phyloP scores from a whole-genome alignment of 2,888 invertebrate genomes.

The Drosophila kuntzei region DNA sequence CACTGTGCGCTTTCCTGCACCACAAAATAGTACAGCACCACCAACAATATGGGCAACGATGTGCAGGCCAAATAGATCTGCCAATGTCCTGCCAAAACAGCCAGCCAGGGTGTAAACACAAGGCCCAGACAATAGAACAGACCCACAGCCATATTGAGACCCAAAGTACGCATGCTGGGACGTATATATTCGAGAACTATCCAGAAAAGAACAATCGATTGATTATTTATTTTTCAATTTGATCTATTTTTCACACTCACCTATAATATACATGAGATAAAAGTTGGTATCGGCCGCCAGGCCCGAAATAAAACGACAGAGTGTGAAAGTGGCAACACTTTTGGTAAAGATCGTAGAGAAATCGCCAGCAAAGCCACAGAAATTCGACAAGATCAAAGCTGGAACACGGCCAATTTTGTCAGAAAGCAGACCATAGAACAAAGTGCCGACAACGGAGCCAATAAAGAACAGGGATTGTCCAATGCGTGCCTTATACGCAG shows the following conservation, averaged over 20 bases:
- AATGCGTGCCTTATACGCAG: constrained; percentile 87
- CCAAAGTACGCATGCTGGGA: constrained; percentile 87
- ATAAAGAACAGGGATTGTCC: constrained; percentile 88
- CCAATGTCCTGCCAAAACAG: constrained; percentile 86
- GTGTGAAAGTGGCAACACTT: constrained; percentile 86
- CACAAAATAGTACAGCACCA: constrained; percentile 86
- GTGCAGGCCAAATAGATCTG: constrained; percentile 86
- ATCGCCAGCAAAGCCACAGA: constrained; percentile 87
- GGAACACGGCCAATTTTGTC: constrained; percentile 87
- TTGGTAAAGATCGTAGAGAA: constrained; percentile 86
- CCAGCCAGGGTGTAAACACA: constrained; percentile 87
- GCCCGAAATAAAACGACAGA: constrained; percentile 87
- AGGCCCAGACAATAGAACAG: constrained; percentile 87
- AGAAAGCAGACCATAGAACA: constrained; percentile 87
- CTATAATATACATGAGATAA: constrained; percentile 88
- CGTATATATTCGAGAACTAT: constrained; percentile 88
- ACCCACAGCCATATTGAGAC: constrained; percentile 87
- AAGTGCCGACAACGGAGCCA: constrained; percentile 88
- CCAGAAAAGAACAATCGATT: constrained; percentile 16
- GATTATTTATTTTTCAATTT: constrained; percentile 1
- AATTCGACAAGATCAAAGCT: constrained; percentile 87
- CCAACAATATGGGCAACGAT: constrained; percentile 86
- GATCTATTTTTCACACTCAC: constrained; percentile 78
- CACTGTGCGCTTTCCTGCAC: constrained; percentile 88
- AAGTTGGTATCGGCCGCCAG: constrained; percentile 88